Evolutionary conservation across 2,797 vertebrate genomes (phyloP).

Genomic region (Notamacropus eugenii): DNA sequence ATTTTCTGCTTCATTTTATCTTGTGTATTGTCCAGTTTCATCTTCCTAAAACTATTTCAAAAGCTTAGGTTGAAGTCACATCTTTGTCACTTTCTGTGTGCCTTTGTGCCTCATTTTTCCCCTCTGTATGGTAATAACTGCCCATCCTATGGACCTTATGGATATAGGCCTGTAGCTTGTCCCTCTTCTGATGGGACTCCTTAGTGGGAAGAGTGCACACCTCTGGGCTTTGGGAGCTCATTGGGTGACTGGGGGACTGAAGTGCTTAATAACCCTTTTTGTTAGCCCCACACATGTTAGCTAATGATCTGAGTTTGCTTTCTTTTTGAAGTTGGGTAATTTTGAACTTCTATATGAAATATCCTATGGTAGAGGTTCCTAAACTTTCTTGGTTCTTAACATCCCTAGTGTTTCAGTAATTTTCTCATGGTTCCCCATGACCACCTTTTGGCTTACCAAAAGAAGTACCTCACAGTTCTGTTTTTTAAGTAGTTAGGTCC

Average conservation of each 20-base stretch:
- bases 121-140: neutral
- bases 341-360: neutral
- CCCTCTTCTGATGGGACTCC: neutral
- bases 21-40: neutral
- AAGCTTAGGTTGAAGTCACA: neutral
- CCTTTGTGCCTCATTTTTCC: neutral
- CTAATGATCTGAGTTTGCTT: neutral
- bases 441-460: neutral
- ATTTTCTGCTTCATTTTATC: neutral
- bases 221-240: neutral
- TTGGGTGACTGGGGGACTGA: neutral
- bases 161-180: neutral
- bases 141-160: neutral
- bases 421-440: neutral
- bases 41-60: neutral
- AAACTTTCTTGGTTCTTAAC: neutral
- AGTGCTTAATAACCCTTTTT: neutral
- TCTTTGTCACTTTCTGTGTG: neutral
- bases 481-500: neutral
- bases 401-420: neutral
- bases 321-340: neutral
- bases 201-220: neutral
- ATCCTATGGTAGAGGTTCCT: neutral
- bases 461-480: neutral
- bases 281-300: neutral